Percentiles rank a stretch among this genome's conserved stretches.
Evolutionary conservation across 2,113 vertebrate species (phyloP).

Genomic region (Myrmecophaga tridactyla): DNA sequence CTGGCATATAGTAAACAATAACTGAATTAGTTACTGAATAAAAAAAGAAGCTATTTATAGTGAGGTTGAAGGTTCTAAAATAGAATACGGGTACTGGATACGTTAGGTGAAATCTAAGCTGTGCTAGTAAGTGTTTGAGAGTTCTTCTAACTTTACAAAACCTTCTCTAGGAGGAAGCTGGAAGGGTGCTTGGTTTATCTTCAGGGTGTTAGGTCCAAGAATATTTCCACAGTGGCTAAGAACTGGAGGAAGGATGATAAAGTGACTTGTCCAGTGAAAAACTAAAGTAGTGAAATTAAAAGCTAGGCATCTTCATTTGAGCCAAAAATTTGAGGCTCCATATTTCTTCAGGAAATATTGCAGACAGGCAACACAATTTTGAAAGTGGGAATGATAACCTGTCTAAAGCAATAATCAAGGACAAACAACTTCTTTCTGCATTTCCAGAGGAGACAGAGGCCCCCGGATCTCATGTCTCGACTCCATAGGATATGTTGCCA

Average conservation of each 20-base stretch:
- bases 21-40: background rate
- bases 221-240: background rate
- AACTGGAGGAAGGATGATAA: background rate
- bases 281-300: background rate
- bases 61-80: background rate
- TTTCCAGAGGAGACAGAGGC: conserved; percentile 93
- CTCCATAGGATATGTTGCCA: conserved; percentile 94
- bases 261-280: background rate
- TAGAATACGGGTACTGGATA: background rate
- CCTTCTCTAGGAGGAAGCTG: background rate
- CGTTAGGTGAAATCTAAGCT: background rate
- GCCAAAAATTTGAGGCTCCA: background rate
- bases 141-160: background rate
- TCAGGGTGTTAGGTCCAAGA: background rate
- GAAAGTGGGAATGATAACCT: conserved; percentile 97
- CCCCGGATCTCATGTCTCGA: conserved; percentile 95
- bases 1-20: background rate
- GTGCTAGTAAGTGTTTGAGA: no score
- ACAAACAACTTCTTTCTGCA: conserved; percentile 91
- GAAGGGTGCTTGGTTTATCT: background rate
- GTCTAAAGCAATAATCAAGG: conserved; percentile 96
- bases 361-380: conserved; percentile 91
- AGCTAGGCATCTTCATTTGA: background rate
- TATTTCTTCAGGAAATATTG: background rate
- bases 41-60: background rate